Conservation (phyloP, 1,140 invertebrate species). For the Diploscapter pachys region DNA sequence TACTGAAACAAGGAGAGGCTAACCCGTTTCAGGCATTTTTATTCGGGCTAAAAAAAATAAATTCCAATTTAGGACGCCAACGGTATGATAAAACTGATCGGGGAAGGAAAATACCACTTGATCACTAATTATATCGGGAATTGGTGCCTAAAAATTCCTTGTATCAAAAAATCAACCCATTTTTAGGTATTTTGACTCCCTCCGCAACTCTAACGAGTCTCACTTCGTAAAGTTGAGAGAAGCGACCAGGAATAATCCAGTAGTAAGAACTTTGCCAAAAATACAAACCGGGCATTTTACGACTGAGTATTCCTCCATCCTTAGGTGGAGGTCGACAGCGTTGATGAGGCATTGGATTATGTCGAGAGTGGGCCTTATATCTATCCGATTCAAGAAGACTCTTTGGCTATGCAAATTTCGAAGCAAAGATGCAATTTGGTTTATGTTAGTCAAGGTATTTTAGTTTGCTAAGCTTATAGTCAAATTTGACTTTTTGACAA, state of each 20-base stretch:
- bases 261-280: slow-evolving; percentile 3
- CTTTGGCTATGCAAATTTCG: slow-evolving; percentile 26
- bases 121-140: slow-evolving; percentile 34
- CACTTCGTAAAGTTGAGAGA: slow-evolving; percentile 20
- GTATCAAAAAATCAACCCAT: too few relatives aligned
- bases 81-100: slow-evolving; percentile 29
- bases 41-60: too few relatives aligned
- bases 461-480: too few relatives aligned
- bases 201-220: slow-evolving; percentile 6
- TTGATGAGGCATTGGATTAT: slow-evolving; percentile 16
- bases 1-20: too few relatives aligned
- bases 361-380: slow-evolving; percentile 27
- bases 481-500: background rate
- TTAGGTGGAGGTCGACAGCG: slow-evolving; percentile 5
- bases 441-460: slow-evolving; percentile 20
- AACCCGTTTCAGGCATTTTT: too few relatives aligned
- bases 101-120: slow-evolving; percentile 19
- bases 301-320: background rate
- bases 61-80: slow-evolving; percentile 22
- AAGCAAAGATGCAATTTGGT: slow-evolving; percentile 22
- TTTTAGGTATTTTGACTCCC: slow-evolving; percentile 19
- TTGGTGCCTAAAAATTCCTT: background rate
- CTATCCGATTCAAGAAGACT: slow-evolving; percentile 32
- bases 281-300: background rate
- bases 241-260: slow-evolving; percentile 21